A percentile compares a stretch with the other conserved stretches of the same genome.
These are phyloP conservation scores for Blastobasis lacticolella DNA, from an alignment of 2,888 invertebrate genomes.

Conservation along the genomic window DNA sequence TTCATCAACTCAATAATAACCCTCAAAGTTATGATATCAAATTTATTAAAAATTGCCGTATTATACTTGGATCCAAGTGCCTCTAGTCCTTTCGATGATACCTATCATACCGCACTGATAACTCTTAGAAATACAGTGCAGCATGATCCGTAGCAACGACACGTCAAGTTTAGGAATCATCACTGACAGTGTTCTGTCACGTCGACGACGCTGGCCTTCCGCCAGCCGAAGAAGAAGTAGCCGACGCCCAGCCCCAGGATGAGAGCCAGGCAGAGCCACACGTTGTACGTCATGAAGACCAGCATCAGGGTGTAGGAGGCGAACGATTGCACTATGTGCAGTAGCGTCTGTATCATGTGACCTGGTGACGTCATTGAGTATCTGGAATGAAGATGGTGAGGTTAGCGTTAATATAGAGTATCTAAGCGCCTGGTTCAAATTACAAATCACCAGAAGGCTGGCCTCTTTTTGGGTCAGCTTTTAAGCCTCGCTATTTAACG, in stretches of 20 bases:
- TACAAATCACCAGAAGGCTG: no score
- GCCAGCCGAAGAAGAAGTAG: conserved; percentile 97
- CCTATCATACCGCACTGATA: no score
- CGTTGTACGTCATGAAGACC: conserved; percentile 98
- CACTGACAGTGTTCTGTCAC: conserved; percentile 92
- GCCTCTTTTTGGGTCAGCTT: no score
- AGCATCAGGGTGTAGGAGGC: conserved; percentile 95
- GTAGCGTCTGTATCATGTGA: conserved; percentile 87
- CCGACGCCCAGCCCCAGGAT: conserved; percentile 92
- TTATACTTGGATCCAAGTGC: no score
- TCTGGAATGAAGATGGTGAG: conserved; percentile 63
- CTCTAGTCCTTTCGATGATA: no score
- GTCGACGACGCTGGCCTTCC: conserved; percentile 91
- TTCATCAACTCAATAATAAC: no score
- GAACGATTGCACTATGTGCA: conserved; percentile 91
- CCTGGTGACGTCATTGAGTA: conserved; percentile 86
- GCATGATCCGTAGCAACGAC: no score
- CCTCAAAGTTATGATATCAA: no score
- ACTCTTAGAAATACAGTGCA: no score
- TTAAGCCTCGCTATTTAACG: no score
- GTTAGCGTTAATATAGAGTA: background rate
- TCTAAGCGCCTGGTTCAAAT: no score
- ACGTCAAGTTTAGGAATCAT: background rate
- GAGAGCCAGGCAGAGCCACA: conserved; percentile 92
- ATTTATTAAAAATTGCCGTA: no score